Base-by-base conservation (phyloP, 2,888 invertebrate species). In the Linnaemya vulpina region DNA sequence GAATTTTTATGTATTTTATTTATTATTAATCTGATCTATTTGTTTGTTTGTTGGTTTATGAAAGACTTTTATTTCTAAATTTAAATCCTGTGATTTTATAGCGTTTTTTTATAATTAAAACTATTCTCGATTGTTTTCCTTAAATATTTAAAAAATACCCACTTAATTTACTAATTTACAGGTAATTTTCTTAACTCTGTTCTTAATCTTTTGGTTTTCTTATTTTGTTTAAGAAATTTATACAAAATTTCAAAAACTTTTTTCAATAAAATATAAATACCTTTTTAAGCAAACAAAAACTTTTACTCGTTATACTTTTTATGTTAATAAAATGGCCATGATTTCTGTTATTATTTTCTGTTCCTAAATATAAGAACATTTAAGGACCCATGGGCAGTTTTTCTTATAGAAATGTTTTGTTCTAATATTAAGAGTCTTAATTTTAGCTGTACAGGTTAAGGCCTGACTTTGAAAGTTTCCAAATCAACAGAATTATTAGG, bases 121-220 rank as follows among this genome's bases (percentile, higher is more conserved):
- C 40, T 65, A 35, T 78, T 62, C n/a, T 38, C 70, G 1, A 40
- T 17, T 53, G 0, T 40, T 75, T 67, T 38, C 35, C 17, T 73
- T 71, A 62, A 43, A 76, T 71, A 83, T 71, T 43, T 83, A 77
- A 82, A 82, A 75, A 85, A 79, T 85, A 79, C 82, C 82, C 85
- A 85, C 85, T 85, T 85, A 85, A 5, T n/a, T 49, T 10, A 51
- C 65, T 82, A 82, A 71, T 65, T 85, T 2, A 82, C 85, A 85
- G 85, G 85, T 85, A 85, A 79, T 75, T 53, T 75, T 81, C 38
- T 67, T 35, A n/a, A n/a, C n/a, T n/a, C n/a, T n/a, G n/a, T 49
- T n/a, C 67, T 60, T 55, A 68, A 58, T 60, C 20, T 25, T 80
- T 65, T 62, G 49, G 58, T 58, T n/a, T n/a, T n/a, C n/a, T n/a